phyloP scores from a whole-genome alignment of 2,113 vertebrate species.

The Nipponia nippon region DNA sequence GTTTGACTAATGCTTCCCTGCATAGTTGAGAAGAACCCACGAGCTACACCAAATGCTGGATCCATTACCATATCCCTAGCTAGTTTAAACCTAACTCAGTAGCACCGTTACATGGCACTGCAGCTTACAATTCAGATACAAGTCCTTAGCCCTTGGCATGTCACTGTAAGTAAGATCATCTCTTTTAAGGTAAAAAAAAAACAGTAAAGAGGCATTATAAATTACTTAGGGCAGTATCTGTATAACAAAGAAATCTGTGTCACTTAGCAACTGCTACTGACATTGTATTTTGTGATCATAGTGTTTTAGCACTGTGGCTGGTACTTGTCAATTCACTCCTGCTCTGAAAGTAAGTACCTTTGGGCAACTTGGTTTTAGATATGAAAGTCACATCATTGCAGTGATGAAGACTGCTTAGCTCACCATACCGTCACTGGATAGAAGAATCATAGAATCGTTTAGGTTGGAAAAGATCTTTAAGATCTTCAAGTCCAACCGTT shows the following conservation, averaged over 20 bases:
- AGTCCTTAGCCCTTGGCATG: neutral
- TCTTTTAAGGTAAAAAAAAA: neutral
- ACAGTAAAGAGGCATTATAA: neutral
- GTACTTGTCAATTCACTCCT: neutral
- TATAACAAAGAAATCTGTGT: neutral
- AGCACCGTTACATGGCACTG: neutral
- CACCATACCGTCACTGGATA: neutral
- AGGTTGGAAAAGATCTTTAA: no score
- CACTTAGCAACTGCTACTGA: constrained; percentile 16
- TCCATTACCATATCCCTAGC: neutral
- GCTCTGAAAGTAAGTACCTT: neutral
- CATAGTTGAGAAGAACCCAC: neutral
- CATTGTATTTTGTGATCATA: neutral
- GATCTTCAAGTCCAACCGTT: no score
- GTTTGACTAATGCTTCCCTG: neutral
- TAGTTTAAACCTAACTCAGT: neutral
- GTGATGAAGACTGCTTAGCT: neutral
- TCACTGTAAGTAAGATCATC: neutral
- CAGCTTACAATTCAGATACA: neutral
- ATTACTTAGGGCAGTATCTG: neutral
- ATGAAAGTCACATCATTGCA: neutral
- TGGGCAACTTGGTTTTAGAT: neutral
- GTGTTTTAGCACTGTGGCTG: neutral
- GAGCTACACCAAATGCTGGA: neutral
- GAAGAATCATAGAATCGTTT: neutral